Conservation (phyloP, 2,113 vertebrate species). For the Caranx ignobilis region DNA sequence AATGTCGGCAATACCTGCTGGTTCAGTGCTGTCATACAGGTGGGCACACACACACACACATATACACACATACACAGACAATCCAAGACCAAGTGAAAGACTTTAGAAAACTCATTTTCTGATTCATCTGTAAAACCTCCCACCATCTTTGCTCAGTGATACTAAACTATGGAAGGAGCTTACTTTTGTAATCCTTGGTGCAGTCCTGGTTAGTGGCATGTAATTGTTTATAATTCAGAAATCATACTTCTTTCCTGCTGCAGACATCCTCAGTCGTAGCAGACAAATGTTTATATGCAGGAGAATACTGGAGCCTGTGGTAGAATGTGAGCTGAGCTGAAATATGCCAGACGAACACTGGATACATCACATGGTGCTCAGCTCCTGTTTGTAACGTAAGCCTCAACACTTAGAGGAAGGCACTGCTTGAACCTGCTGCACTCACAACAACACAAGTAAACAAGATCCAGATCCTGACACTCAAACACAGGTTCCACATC, state of each 20-base stretch:
- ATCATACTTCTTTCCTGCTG: neutral
- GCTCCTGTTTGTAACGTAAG: conserved; percentile 71
- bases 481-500: neutral
- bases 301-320: conserved; percentile 9
- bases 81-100: neutral
- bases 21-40: conserved; percentile 99
- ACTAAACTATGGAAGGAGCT: neutral
- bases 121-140: neutral
- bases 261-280: neutral
- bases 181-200: neutral
- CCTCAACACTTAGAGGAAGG: conserved; percentile 48
- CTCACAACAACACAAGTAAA: conserved; percentile 63
- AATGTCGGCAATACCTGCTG: conserved; percentile 99
- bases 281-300: conserved; percentile 1
- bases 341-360: conserved; percentile 72
- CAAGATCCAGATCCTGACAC: conserved; percentile 37
- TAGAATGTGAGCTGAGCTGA: conserved; percentile 62
- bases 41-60: conserved; percentile 67
- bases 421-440: conserved; percentile 17
- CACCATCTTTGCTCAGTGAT: neutral
- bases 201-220: neutral
- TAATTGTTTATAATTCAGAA: neutral
- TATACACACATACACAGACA: neutral
- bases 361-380: conserved; percentile 84
- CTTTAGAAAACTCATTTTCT: neutral